Base-by-base conservation (phyloP, 2,113 vertebrate species). In the Arothron firmamentum region DNA sequence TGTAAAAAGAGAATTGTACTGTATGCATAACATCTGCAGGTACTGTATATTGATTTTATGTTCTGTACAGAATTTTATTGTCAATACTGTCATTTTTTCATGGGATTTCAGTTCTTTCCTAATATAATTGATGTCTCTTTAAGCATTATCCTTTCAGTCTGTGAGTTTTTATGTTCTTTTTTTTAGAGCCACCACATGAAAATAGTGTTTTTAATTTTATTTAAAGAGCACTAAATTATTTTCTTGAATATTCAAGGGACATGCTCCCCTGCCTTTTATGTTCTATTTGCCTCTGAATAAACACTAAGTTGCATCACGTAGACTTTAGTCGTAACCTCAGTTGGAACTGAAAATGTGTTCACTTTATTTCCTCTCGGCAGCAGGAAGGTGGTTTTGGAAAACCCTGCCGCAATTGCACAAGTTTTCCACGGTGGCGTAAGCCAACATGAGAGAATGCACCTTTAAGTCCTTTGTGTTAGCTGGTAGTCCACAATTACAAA, bases 11-110 rank as follows among this genome's bases (percentile, higher is more conserved):
- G 74, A 84, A 81, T 92, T 94, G 89, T 94, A 88, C 87, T 88
- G 88, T 92, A 93, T 92, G 93, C 93, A 93, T 93, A 93, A 89
- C 94, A 94, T 92, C 87, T 88, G 90, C 92, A 93, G 91, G 92
- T 92, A 91, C 90, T 94, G 94, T 96, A 96, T 93, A 94, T 91
- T 91, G 89, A 79, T 93, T 93, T 92, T 93, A 87, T 86, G 92
- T 94, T 93, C 89, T 95, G 94, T 95, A 95, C 92, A 94, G 89
- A 77, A 90, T 82, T 85, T 92, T 91, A 84, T 77, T 86, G 88
- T 93, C 92, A 79, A 90, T 84, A 84, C 55, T 81, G 82, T 89
- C 60, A 3, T 49, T 81, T 76, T 87, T 81, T 81, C 73, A 85
- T 82, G 73, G 80, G 75, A 72, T 83, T 85, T 84, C 3, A 78